Percentiles rank a stretch among this genome's conserved stretches.
Conservation (phyloP, 2,797 vertebrate species). For the Protonibea diacanthus region DNA sequence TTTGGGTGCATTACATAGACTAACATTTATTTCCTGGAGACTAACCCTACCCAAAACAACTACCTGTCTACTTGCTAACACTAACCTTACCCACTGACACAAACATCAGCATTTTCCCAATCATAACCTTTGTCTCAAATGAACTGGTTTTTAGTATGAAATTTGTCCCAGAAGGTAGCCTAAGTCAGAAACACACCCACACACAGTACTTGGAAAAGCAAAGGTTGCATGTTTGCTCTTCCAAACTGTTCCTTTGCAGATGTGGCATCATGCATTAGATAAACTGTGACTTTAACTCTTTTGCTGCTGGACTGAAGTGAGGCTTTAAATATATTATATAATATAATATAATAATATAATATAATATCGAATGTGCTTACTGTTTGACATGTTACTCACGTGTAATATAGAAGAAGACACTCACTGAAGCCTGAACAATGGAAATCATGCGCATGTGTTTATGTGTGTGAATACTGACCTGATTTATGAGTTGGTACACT, state of each 20-base stretch:
- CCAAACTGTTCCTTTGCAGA: constrained; percentile 38
- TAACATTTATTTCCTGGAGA: too few species aligned
- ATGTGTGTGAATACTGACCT: constrained; percentile 3
- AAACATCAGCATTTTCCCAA: too few species aligned
- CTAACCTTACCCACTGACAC: too few species aligned
- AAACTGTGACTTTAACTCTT: constrained; percentile 55
- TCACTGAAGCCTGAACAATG: background rate
- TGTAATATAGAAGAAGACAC: background rate
- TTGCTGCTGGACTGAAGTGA: constrained; percentile 29
- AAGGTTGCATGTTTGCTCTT: constrained; percentile 75
- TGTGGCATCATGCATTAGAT: constrained; percentile 43
- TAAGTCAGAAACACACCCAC: constrained; percentile 17
- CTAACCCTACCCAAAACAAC: too few species aligned
- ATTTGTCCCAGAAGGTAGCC: too few species aligned
- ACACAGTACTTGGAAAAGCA: constrained; percentile 75
- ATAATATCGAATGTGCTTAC: constrained; percentile 6
- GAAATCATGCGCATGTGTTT: background rate
- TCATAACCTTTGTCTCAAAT: too few species aligned
- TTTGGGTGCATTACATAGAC: too few species aligned
- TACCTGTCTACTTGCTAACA: too few species aligned
- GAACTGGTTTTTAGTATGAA: too few species aligned
- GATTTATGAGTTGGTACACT: background rate
- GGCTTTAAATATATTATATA: too few species aligned
- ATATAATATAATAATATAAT: too few species aligned
- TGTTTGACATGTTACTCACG: background rate